Conservation (phyloP, 2,113 vertebrate species). For the Caloenas nicobarica region DNA sequence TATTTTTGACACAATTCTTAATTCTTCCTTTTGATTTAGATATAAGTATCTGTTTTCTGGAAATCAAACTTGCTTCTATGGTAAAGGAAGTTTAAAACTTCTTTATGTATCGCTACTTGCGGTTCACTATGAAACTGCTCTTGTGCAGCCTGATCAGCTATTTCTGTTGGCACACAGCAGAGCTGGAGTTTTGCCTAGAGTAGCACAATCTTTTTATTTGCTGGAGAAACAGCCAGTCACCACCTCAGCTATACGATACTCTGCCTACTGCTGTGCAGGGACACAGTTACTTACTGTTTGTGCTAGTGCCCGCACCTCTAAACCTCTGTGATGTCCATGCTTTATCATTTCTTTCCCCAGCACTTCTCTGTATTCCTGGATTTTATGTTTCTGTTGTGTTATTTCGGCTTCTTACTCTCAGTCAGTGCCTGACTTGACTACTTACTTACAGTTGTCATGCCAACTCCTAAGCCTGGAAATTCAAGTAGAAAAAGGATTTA, state of each 20-base stretch:
- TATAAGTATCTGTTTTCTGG: not conserved
- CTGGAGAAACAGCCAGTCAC: conserved; percentile 19
- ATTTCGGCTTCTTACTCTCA: not conserved
- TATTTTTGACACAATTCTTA: not conserved
- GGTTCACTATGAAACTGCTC: not conserved
- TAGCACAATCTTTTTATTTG: conserved; percentile 34
- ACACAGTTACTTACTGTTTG: not conserved
- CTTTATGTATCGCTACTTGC: not conserved
- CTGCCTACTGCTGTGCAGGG: not conserved
- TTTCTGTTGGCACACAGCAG: conserved; percentile 45
- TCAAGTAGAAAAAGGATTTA: conserved; percentile 18
- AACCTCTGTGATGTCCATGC: not conserved
- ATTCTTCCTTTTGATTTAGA: not conserved
- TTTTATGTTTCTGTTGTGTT: not conserved
- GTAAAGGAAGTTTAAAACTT: not conserved
- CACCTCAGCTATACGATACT: conserved; percentile 39
- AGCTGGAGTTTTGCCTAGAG: conserved; percentile 61
- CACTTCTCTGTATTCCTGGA: not conserved
- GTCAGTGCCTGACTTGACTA: conserved; percentile 43
- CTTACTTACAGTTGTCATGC: conserved; percentile 68
- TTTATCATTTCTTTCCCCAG: not conserved
- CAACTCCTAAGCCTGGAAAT: conserved; percentile 47
- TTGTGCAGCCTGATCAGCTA: conserved; percentile 20
- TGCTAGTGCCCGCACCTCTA: not conserved
- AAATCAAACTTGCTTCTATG: not conserved